phyloP scores from a whole-genome alignment of 2,888 invertebrate genomes.

The Mythimna loreyi region DNA sequence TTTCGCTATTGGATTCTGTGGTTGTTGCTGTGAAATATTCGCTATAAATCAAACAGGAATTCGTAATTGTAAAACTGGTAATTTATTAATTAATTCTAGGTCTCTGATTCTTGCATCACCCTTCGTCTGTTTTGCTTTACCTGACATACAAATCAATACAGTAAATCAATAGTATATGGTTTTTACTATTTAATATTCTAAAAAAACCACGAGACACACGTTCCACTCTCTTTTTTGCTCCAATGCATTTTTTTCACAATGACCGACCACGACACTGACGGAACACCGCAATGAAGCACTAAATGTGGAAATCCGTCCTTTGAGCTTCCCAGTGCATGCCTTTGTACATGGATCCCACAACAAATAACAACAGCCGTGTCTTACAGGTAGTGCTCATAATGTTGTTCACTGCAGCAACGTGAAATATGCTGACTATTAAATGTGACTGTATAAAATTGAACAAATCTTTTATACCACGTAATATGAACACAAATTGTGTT shows the following conservation, averaged over 20 bases:
- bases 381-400: slow-evolving; percentile 41
- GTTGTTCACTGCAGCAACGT: slow-evolving; percentile 35
- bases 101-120: no score
- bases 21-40: no score
- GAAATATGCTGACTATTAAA: slow-evolving; percentile 53
- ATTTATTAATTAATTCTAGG: no score
- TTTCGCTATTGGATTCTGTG: no score
- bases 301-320: slow-evolving; percentile 20
- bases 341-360: slow-evolving; percentile 47
- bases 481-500: slow-evolving; percentile 37
- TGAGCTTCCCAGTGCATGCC: slow-evolving; percentile 23
- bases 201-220: slow-evolving; percentile 11
- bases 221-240: slow-evolving; percentile 17
- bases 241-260: slow-evolving; percentile 34
- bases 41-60: no score
- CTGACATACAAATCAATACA: no score
- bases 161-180: no score
- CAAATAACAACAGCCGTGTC: slow-evolving; percentile 52
- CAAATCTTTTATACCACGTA: slow-evolving; percentile 31
- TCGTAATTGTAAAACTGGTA: no score
- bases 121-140: no score
- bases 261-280: slow-evolving; percentile 12
- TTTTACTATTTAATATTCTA: no score
- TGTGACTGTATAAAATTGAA: slow-evolving; percentile 55
- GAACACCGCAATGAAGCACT: slow-evolving; percentile 27